These are phyloP conservation scores for Eupleurogrammus muticus DNA, from an alignment of 2,797 vertebrate species.

Conservation along the genomic window DNA sequence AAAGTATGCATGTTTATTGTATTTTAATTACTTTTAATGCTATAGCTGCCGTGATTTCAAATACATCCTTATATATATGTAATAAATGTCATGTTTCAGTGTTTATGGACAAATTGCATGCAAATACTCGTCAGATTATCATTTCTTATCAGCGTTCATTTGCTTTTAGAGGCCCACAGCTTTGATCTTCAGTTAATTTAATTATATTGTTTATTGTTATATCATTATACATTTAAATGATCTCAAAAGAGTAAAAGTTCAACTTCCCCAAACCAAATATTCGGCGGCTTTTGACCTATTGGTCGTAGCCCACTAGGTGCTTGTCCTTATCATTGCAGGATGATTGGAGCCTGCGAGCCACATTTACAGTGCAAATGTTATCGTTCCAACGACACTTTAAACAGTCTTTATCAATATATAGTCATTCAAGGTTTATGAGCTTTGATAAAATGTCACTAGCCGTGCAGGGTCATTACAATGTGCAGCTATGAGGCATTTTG, in stretches of 20 bases:
- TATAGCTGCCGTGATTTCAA: too few species aligned
- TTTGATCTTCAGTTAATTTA: constrained; percentile 7
- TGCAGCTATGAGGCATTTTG: constrained; percentile 14
- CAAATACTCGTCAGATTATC: neutral
- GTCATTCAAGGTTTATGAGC: constrained; percentile 99
- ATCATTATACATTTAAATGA: neutral
- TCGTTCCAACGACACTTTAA: constrained; percentile 96
- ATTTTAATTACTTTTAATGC: neutral
- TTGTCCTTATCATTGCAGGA: constrained; percentile 73
- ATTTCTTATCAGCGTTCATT: neutral
- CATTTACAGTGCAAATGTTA: constrained; percentile 92
- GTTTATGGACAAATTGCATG: constrained; percentile 2
- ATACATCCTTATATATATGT: neutral
- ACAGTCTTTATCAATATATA: constrained; percentile 97
- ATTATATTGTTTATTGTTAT: neutral
- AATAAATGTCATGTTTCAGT: constrained; percentile 6
- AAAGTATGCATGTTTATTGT: too few species aligned
- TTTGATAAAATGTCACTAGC: constrained; percentile 95
- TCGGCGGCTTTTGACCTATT: constrained; percentile 65
- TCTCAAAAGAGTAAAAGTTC: constrained; percentile 7
- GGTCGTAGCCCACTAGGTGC: constrained; percentile 51
- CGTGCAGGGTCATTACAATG: constrained; percentile 85
- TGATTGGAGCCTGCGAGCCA: constrained; percentile 73
- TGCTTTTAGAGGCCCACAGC: neutral
- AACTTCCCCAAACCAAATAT: constrained; percentile 26